Evolutionary conservation across 2,888 invertebrate genomes (phyloP), one percentile per base, ranked within the genome.

Genomic region (Drosophila atripex): DNA sequence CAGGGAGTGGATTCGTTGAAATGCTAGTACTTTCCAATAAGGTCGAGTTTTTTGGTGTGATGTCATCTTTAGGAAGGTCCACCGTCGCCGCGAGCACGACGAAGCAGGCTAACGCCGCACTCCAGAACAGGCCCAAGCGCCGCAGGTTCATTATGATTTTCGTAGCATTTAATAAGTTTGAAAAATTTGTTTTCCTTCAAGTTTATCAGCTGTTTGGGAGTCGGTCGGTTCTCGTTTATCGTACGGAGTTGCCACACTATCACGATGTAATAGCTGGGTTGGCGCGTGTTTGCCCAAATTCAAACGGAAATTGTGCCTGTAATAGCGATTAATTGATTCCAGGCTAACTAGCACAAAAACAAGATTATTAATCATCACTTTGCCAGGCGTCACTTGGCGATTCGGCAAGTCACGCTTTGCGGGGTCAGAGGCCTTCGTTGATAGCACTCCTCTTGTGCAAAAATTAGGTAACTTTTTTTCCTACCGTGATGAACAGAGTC

Each of bases 251-350:
- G 70, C 63, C 71, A 71, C 25, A 55, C n/a, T 7, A 14, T 59
- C 45, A 39, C 41, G 12, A 18, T 18, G 14, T 5, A n/a, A n/a
- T 0, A 7, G 12, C 12, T 11, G 21, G 16, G 12, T 65, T 45
- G n/a, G 21, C 16, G 41, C 7, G 3, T 45, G 12, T n/a, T 9
- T 5, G 45, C 5, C 3, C 12, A 25, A 54, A 69, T 69, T 68
- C n/a, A 58, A 69, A 38, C 38, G 38, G 39, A 51, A 64, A 65
- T 71, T 60, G 43, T 65, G 71, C 61, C 32, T 59, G 71, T 78
- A 76, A 78, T 78, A 71, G 54, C 59, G 60, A 56, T 69, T 73
- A 74, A 72, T 78, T 74, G 56, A 65, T 76, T 71, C 25, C 6
- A 47, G 50, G 43, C 11, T 43, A 54, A 43, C 38, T 53, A 47